These are phyloP conservation scores for Nibea albiflora DNA, from an alignment of 2,113 vertebrate genomes.

Conservation along the genomic window DNA sequence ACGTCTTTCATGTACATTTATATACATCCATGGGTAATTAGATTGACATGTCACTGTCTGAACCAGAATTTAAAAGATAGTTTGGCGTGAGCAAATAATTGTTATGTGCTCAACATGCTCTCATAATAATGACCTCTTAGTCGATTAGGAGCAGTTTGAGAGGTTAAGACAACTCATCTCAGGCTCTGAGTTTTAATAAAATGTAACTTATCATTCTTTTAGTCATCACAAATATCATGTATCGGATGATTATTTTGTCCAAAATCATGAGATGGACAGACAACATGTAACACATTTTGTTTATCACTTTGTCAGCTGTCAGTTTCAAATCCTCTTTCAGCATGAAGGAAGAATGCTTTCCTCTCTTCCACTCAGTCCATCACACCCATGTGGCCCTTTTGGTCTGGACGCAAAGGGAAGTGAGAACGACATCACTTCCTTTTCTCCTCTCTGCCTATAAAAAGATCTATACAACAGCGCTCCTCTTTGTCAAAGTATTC, in stretches of 20 bases:
- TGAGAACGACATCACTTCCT: constrained; percentile 23
- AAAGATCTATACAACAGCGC: not conserved
- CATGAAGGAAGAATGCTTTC: not conserved
- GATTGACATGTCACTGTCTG: not conserved
- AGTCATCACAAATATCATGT: not conserved
- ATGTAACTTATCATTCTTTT: not conserved
- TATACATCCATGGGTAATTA: not conserved
- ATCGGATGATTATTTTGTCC: not conserved
- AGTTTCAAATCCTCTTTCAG: constrained; percentile 29
- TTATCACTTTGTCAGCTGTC: not conserved
- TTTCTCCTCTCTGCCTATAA: not conserved
- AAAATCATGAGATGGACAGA: not conserved
- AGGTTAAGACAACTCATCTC: not conserved
- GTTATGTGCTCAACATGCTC: not conserved
- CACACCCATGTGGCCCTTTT: not conserved
- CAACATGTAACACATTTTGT: not conserved
- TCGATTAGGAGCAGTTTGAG: not conserved
- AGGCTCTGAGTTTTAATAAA: not conserved
- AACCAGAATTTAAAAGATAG: not conserved
- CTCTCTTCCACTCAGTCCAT: constrained; percentile 17
- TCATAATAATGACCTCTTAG: not conserved
- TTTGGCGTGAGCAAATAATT: not conserved
- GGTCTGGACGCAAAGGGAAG: not conserved
- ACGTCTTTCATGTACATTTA: not conserved
- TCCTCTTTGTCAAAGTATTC: not conserved